Base-by-base conservation (phyloP, 2,797 vertebrate genomes). In the Crax fasciolata region DNA sequence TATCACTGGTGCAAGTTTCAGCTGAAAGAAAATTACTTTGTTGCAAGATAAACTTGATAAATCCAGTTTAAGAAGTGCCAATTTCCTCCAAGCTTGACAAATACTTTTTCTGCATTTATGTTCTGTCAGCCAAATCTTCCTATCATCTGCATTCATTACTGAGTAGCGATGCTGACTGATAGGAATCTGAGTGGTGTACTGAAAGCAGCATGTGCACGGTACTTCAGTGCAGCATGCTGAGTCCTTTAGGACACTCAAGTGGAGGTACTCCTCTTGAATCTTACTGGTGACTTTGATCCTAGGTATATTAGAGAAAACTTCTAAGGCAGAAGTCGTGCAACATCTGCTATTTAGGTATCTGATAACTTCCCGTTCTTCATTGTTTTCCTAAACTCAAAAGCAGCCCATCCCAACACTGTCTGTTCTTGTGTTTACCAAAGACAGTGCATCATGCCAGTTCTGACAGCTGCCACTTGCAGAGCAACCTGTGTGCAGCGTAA, bases 151-250 rank as follows among this genome's bases (percentile, higher is more conserved):
- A 2, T 5, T 35, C 13, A 1, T 18, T 35, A 17, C 1, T 5
- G 39, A 48, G 5, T 0, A 17, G 32, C 3, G 2, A 11, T 4
- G 38, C 61, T 21, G 68, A 48, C 11, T 65, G 32, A 30, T 1
- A 2, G 35, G 30, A 7, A 20, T 9, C 57, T 6, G 24, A 7
- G 2, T 0, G 19, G 58, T 0, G 14, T 2, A 21, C 55, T 16
- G 41, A 4, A 4, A 5, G 14, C 2, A n/a, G 59, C 68, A 23
- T 4, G 30, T 13, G 9, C 11, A 1, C 2, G 15, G 4, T 35
- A 35, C 35, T 35, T 35, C 32, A 3, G 9, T 6, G 27, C 23
- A 10, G 8, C 25, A 16, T 1, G 21, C 38, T 59, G 21, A 28
- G 15, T 17, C 68, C 38, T 32, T 66, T 1, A 3, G 8, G 25